These are phyloP conservation scores for Zosterops lateralis DNA, from an alignment of 2,113 vertebrate genomes.

Conservation along the genomic window DNA sequence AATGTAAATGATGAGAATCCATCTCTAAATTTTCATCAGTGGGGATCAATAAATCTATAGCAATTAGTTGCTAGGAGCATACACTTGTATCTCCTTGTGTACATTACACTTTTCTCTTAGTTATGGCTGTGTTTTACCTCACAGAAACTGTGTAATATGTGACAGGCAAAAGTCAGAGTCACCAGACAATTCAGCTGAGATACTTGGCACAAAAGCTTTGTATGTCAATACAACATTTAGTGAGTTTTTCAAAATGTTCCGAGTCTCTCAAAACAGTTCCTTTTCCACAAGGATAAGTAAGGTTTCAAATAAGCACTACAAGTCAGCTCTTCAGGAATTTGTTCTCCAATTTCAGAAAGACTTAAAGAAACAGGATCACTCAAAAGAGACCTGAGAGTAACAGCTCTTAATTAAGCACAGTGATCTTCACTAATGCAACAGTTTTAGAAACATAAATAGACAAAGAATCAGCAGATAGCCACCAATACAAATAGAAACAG, in stretches of 20 bases:
- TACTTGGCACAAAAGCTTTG: neutral
- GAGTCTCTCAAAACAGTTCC: neutral
- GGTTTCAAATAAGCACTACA: neutral
- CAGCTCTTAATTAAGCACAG: neutral
- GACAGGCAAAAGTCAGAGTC: conserved; percentile 5
- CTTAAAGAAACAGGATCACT: neutral
- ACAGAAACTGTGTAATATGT: neutral
- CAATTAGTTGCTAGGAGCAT: neutral
- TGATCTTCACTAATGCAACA: neutral
- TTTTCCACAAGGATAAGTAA: neutral
- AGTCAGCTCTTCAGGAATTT: neutral
- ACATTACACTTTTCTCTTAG: neutral
- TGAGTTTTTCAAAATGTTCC: neutral
- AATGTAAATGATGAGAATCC: neutral
- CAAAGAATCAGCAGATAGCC: neutral
- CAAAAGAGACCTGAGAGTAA: neutral
- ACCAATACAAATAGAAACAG: neutral
- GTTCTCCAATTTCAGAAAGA: neutral
- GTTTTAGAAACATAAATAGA: neutral
- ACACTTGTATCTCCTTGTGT: neutral
- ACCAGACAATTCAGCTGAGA: conserved; percentile 24
- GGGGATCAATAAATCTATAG: neutral
- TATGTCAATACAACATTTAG: neutral
- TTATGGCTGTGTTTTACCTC: neutral
- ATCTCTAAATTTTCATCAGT: neutral